Percentiles rank a stretch among this genome's conserved stretches.
Evolutionary conservation across 2,888 invertebrate species (phyloP).

Genomic region (Lithophane leautieri): DNA sequence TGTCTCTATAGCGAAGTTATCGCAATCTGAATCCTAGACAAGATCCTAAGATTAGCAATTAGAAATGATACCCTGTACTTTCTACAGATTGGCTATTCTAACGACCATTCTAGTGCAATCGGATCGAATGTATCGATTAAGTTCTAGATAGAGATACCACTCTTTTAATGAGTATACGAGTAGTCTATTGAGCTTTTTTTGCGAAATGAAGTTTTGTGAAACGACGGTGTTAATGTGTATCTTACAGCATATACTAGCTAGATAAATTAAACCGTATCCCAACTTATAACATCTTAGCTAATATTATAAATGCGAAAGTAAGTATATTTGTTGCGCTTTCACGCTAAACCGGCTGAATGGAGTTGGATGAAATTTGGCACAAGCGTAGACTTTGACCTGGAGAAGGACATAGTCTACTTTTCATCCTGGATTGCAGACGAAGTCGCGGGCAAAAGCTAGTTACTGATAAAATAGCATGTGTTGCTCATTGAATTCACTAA

Average conservation of each 20-base stretch:
- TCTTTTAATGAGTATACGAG: slow-evolving; percentile 4
- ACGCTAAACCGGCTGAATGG: too few relatives aligned
- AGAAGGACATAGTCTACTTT: too few relatives aligned
- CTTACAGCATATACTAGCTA: not conserved
- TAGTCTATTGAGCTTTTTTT: slow-evolving; percentile 4
- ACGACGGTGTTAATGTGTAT: not conserved
- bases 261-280: not conserved
- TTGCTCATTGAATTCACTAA: too few relatives aligned
- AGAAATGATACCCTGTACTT: slow-evolving; percentile 59
- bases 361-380: too few relatives aligned
- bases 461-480: too few relatives aligned
- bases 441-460: too few relatives aligned
- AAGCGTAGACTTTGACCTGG: too few relatives aligned
- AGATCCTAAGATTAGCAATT: slow-evolving; percentile 54
- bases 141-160: slow-evolving; percentile 14
- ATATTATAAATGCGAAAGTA: too few relatives aligned
- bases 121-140: slow-evolving; percentile 63
- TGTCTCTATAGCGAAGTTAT: slow-evolving; percentile 34
- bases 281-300: too few relatives aligned
- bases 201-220: not conserved
- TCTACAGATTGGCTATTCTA: slow-evolving; percentile 59
- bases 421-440: too few relatives aligned
- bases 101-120: slow-evolving; percentile 61
- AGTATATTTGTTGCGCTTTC: too few relatives aligned
- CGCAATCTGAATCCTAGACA: slow-evolving; percentile 52